Evolutionary conservation across 2,113 vertebrate species (phyloP).

Genomic region (Heptranchias perlo): DNA sequence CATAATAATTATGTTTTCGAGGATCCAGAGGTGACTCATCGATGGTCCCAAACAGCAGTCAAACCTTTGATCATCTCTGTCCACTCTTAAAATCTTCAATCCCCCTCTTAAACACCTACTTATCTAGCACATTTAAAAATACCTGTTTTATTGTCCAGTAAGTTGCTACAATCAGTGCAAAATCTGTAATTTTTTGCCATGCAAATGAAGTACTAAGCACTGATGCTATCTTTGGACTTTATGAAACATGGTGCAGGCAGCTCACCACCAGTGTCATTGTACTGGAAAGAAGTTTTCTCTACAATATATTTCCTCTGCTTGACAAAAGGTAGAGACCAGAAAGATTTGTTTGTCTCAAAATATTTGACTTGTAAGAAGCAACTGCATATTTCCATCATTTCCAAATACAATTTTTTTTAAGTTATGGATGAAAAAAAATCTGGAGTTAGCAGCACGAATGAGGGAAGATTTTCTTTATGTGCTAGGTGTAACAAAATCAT

Average conservation of each 20-base stretch:
- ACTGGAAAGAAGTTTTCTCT: background rate
- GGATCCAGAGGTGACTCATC: background rate
- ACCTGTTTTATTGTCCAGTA: background rate
- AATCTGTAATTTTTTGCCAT: background rate
- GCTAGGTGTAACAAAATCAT: background rate
- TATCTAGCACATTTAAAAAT: background rate
- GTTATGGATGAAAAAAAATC: background rate
- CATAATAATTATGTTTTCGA: background rate
- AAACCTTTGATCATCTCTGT: background rate
- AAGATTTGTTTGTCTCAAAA: background rate
- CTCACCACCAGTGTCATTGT: background rate
- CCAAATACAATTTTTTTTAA: background rate
- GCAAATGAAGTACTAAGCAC: background rate
- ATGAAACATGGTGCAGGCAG: background rate
- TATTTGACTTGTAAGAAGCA: background rate
- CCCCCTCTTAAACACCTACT: background rate
- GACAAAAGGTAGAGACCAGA: background rate
- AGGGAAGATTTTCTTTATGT: background rate
- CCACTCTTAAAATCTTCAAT: background rate
- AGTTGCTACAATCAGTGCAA: background rate
- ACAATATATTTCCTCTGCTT: background rate
- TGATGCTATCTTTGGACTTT: background rate
- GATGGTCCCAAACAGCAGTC: background rate
- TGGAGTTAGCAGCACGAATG: background rate
- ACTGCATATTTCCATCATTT: background rate